Percentiles rank a stretch among this genome's conserved stretches.
These are phyloP conservation scores for Phalloptychus januarius DNA, from an alignment of 2,797 vertebrate species.

Conservation along the genomic window DNA sequence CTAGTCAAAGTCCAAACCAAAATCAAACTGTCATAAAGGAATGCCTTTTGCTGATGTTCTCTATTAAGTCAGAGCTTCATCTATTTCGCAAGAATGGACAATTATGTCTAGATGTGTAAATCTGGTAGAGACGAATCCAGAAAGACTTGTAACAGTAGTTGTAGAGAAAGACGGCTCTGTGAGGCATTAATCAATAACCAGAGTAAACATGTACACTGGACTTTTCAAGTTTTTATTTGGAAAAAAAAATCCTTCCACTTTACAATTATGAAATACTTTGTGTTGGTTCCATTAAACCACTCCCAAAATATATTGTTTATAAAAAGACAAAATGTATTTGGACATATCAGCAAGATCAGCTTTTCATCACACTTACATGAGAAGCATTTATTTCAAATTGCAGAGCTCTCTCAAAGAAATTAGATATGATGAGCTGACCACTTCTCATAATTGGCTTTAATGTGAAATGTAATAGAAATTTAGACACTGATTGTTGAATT, in stretches of 20 bases:
- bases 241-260: not conserved
- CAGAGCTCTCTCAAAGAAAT: not conserved
- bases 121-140: not conserved
- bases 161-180: not conserved
- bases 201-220: not conserved
- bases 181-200: not conserved
- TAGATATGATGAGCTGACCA: not conserved
- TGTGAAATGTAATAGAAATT: not conserved
- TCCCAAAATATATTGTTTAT: not conserved
- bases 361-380: not conserved
- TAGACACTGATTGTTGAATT: not conserved
- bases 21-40: not conserved
- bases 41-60: not conserved
- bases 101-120: not conserved
- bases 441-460: not conserved
- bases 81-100: not conserved
- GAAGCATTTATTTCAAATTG: not conserved
- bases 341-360: not conserved
- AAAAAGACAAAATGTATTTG: not conserved
- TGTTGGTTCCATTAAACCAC: not conserved
- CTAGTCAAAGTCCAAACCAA: not conserved
- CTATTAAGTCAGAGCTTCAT: not conserved
- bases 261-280: not conserved
- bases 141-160: not conserved
- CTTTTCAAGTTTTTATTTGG: not conserved